phyloP scores from a whole-genome alignment of 2,888 invertebrate species.

The Pandemis corylana region DNA sequence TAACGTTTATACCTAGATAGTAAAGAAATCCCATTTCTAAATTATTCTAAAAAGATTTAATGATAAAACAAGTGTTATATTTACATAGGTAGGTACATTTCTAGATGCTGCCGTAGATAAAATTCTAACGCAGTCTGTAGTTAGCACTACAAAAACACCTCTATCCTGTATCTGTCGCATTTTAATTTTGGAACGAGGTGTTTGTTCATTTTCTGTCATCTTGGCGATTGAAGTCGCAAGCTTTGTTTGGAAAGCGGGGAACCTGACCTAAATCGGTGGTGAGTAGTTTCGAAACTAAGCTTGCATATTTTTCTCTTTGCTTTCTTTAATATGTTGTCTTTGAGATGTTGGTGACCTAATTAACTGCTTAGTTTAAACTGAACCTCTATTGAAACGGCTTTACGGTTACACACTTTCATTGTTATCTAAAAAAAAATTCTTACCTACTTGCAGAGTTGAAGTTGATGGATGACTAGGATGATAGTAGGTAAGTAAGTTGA shows the following conservation, averaged over 20 bases:
- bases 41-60: background rate
- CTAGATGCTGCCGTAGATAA: background rate
- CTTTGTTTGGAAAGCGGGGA: conserved; percentile 27
- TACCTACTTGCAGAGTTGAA: background rate
- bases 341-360: conserved; percentile 21
- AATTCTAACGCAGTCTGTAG: background rate
- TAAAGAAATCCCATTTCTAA: no score
- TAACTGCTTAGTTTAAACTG: conserved; percentile 6
- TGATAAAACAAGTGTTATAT: no score
- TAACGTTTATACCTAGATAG: no score
- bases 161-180: conserved; percentile 14
- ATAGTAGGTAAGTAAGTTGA: background rate
- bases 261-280: conserved; percentile 34
- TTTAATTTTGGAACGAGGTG: conserved; percentile 28
- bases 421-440: no score
- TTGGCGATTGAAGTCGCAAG: conserved; percentile 9
- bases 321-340: conserved; percentile 24
- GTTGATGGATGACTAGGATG: background rate
- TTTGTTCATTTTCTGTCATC: conserved; percentile 28
- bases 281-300: conserved; percentile 28
- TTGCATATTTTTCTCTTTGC: conserved; percentile 22
- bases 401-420: no score
- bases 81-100: background rate
- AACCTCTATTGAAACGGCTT: background rate
- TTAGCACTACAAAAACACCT: background rate